Percentiles rank a stretch among this genome's conserved stretches.
phyloP scores from a whole-genome alignment of 2,113 vertebrate species.

The human region GRCh38 chrX:51863001-51863500 shows the following conservation, averaged over 20 bases:
- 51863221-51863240: not conserved
- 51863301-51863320: not conserved
- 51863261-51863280: not conserved
- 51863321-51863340: not conserved
- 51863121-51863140: not conserved
- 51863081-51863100: not conserved
- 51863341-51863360: not conserved
- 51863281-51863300: not conserved
- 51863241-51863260: not conserved
- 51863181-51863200: not conserved
- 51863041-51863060: not conserved
- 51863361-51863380: not conserved
- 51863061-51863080: not conserved
- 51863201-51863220: not conserved
- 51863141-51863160: not conserved
- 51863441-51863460: not conserved
- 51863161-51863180: not conserved
- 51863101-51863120: not conserved
- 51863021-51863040: not conserved
- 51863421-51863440: not conserved
- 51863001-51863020: not conserved
- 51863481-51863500: not conserved
- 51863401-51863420: not conserved
- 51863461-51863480: not conserved
- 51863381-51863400: not conserved